Evolutionary conservation across 2,797 vertebrate species (phyloP).

Genomic region (Gallinago stenura): DNA sequence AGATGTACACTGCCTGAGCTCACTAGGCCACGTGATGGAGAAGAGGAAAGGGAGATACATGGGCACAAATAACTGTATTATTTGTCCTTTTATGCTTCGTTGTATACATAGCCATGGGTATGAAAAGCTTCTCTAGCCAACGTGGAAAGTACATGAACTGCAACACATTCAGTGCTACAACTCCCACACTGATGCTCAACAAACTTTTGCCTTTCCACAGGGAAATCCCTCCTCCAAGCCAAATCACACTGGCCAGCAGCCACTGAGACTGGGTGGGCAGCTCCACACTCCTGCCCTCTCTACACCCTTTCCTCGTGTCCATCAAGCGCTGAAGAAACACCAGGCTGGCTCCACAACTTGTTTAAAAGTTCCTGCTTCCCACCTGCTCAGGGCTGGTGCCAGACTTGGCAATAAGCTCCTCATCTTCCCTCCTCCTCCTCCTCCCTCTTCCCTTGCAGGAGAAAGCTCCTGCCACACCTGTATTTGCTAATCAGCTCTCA

Average conservation of each 20-base stretch:
- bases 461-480: slow-evolving; percentile 60
- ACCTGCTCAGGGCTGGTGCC: neutral
- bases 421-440: neutral
- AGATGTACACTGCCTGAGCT: neutral
- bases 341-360: fast-evolving
- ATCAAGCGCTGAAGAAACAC: neutral
- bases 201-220: neutral
- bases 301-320: neutral
- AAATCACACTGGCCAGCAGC: neutral
- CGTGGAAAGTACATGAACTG: fast-evolving
- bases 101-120: fast-evolving
- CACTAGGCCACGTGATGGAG: fast-evolving
- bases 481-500: slow-evolving; percentile 75
- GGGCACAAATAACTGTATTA: neutral
- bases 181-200: neutral
- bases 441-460: neutral
- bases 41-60: neutral
- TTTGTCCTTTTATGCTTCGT: neutral
- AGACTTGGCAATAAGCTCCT: neutral
- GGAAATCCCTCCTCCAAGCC: neutral
- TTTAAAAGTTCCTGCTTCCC: neutral
- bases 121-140: neutral
- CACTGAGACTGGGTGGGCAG: neutral
- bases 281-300: neutral
- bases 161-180: neutral